A percentile compares a stretch with the other conserved stretches of the same genome.
Evolutionary conservation across 2,888 invertebrate species (phyloP).

Genomic region (Adineta ricciae): DNA sequence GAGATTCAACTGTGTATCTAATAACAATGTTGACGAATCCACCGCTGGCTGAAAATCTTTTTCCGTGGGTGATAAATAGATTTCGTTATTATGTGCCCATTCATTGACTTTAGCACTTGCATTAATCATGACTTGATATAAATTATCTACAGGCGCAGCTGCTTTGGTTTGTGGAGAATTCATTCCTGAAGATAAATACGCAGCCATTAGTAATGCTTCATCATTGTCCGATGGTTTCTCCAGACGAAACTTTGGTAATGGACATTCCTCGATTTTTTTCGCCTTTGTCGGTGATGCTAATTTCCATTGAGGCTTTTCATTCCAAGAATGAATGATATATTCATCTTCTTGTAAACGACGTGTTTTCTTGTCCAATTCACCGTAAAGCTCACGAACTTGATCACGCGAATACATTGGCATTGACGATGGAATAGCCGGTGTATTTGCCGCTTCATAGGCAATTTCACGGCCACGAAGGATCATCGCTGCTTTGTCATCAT

Average conservation of each 20-base stretch:
- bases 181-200: neutral
- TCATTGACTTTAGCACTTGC: neutral
- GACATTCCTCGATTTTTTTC: neutral
- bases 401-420: neutral
- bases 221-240: neutral
- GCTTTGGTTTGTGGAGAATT: neutral
- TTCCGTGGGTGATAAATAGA: neutral
- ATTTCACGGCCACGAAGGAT: slow-evolving; percentile 14
- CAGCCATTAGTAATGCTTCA: neutral
- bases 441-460: neutral
- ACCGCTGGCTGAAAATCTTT: neutral
- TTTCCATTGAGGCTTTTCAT: neutral
- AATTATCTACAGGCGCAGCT: neutral
- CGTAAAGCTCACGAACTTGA: slow-evolving; percentile 10
- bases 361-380: slow-evolving; percentile 11
- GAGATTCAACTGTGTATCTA: neutral
- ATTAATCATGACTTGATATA: too few species aligned
- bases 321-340: neutral
- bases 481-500: neutral
- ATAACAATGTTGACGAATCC: neutral
- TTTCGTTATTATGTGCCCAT: neutral
- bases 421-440: neutral
- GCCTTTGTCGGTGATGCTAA: neutral
- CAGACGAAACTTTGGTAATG: neutral
- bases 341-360: neutral